phyloP scores from a whole-genome alignment of 2,888 invertebrate species.

The Harpalus rufipes region DNA sequence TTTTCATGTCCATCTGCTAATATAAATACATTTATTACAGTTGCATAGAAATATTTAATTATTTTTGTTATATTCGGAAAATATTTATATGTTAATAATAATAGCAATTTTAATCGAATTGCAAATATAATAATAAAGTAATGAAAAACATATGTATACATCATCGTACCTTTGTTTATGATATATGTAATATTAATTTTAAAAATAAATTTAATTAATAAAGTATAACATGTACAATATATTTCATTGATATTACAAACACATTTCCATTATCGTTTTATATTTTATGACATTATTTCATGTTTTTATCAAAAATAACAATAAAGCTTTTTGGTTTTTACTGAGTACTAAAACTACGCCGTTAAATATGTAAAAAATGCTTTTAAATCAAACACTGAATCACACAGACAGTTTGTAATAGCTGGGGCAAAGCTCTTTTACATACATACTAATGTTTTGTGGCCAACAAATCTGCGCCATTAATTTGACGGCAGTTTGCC shows the following conservation, averaged over 20 bases:
- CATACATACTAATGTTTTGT: slow-evolving; percentile 25
- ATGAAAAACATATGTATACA: too few relatives aligned
- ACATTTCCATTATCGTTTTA: background rate
- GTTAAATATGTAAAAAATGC: background rate
- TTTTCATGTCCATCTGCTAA: too few relatives aligned
- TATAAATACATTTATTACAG: too few relatives aligned
- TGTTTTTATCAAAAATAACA: background rate
- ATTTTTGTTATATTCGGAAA: too few relatives aligned
- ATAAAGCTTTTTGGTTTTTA: background rate
- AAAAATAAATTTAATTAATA: background rate
- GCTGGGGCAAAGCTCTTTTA: background rate
- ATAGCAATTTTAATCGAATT: too few relatives aligned
- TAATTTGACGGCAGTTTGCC: background rate
- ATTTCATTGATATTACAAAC: background rate
- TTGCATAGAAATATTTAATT: too few relatives aligned
- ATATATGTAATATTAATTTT: too few relatives aligned
- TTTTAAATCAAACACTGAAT: background rate
- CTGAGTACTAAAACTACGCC: background rate
- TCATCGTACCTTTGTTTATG: too few relatives aligned
- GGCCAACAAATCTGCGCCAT: background rate
- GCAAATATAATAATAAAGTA: too few relatives aligned
- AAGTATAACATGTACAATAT: background rate
- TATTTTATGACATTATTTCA: background rate
- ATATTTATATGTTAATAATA: too few relatives aligned
- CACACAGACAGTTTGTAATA: background rate